Evolutionary conservation across 37 sponge, comb jelly and placozoan species (phyloP).

Genomic region (Crambe crambe): DNA sequence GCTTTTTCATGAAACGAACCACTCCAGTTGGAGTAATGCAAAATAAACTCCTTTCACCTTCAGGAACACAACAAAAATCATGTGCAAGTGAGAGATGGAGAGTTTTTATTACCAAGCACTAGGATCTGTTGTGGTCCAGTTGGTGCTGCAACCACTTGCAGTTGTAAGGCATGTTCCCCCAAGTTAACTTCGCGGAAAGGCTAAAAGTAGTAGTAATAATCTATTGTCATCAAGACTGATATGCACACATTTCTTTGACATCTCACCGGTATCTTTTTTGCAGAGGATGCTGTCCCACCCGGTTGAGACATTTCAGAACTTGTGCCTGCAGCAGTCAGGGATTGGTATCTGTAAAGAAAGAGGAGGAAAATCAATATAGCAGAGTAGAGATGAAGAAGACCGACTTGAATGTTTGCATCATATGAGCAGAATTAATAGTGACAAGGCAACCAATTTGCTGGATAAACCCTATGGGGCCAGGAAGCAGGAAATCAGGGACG

Average conservation of each 20-base stretch:
- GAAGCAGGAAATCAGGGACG: constrained; percentile 86
- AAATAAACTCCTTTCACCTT: constrained; percentile 77
- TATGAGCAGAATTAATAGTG: constrained; percentile 60
- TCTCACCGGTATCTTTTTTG: neutral
- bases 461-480: constrained; percentile 84
- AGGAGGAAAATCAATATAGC: neutral
- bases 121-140: constrained; percentile 37
- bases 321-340: neutral
- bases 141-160: constrained; percentile 28
- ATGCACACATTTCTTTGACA: too few species aligned
- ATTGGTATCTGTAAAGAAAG: neutral
- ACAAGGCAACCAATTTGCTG: constrained; percentile 64
- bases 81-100: neutral
- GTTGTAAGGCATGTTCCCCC: constrained; percentile 73
- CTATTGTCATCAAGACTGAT: too few species aligned
- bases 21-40: constrained; percentile 72
- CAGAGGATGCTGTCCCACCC: neutral
- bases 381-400: too few species aligned
- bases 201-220: neutral
- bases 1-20: constrained; percentile 73
- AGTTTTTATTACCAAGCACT: constrained; percentile 39
- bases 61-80: neutral
- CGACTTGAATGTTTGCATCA: constrained; percentile 66
- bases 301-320: neutral
- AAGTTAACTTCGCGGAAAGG: constrained; percentile 40